Conservation (phyloP, 2,888 invertebrate genomes). For the Notodonta ziczac region DNA sequence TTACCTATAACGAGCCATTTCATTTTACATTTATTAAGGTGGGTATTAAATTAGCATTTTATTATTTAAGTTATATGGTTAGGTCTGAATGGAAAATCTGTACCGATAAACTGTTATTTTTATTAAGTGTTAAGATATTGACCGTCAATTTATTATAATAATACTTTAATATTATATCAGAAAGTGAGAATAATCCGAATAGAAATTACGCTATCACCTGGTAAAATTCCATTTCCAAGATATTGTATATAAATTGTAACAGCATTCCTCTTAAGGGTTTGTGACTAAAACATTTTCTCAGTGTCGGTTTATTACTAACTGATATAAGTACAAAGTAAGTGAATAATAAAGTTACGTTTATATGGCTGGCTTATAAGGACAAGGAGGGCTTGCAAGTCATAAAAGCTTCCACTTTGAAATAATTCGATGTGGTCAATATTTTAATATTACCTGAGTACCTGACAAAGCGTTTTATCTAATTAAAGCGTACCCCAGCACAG, state of each 20-base stretch:
- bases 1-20: too few relatives aligned
- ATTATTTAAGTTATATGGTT: too few relatives aligned
- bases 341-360: constrained; percentile 50
- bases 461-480: constrained; percentile 25
- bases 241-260: constrained; percentile 22
- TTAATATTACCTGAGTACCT: constrained; percentile 27
- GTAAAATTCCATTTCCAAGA: constrained; percentile 16
- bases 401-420: constrained; percentile 41
- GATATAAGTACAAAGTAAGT: constrained; percentile 50
- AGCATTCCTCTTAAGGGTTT: constrained; percentile 30
- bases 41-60: too few relatives aligned
- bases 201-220: neutral
- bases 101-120: too few relatives aligned
- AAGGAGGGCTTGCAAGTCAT: too few relatives aligned
- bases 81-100: too few relatives aligned
- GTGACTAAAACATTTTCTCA: constrained; percentile 39
- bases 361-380: too few relatives aligned
- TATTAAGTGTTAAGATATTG: constrained; percentile 5
- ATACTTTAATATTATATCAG: neutral
- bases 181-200: constrained; percentile 1
- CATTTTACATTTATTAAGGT: too few relatives aligned
- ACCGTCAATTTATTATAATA: neutral
- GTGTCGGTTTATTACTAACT: constrained; percentile 43
- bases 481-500: neutral
- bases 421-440: constrained; percentile 46